Percentiles rank a stretch among this genome's conserved stretches.
Evolutionary conservation across 2,888 invertebrate genomes (phyloP).

Genomic region (Lacanobia oleracea): DNA sequence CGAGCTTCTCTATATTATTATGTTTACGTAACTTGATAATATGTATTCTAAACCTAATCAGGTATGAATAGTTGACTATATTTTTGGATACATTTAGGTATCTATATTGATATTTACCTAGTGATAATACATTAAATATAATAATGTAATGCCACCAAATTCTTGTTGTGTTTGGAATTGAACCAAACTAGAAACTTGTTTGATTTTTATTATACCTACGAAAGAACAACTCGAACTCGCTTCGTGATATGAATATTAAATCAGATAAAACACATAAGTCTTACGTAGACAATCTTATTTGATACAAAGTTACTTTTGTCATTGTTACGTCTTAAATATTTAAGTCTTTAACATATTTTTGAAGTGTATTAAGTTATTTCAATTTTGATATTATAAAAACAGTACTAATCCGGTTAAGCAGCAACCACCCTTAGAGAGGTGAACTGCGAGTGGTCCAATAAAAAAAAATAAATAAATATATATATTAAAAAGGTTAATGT

Average conservation of each 20-base stretch:
- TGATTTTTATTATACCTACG: neutral
- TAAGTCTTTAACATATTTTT: neutral
- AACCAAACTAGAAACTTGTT: neutral
- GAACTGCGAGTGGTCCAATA: too few species aligned
- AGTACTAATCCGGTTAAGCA: too few species aligned
- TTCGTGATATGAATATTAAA: conserved; percentile 14
- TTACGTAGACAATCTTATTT: conserved; percentile 9
- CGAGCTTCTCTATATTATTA: too few species aligned
- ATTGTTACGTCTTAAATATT: conserved; percentile 15
- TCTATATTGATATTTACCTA: neutral
- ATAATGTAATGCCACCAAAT: neutral
- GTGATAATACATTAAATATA: neutral
- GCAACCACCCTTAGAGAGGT: too few species aligned
- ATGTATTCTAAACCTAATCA: too few species aligned
- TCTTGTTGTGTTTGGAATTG: neutral
- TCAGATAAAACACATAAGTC: neutral
- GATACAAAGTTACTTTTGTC: conserved; percentile 3
- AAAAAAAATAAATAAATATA: too few species aligned
- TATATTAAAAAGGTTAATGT: too few species aligned
- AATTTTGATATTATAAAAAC: too few species aligned
- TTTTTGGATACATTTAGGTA: neutral
- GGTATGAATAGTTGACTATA: too few species aligned
- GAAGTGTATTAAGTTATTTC: too few species aligned
- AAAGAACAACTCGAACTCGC: conserved; percentile 6
- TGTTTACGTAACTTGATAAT: too few species aligned